phyloP scores from a whole-genome alignment of 2,797 vertebrate species.

The Enteromius argenteus region DNA sequence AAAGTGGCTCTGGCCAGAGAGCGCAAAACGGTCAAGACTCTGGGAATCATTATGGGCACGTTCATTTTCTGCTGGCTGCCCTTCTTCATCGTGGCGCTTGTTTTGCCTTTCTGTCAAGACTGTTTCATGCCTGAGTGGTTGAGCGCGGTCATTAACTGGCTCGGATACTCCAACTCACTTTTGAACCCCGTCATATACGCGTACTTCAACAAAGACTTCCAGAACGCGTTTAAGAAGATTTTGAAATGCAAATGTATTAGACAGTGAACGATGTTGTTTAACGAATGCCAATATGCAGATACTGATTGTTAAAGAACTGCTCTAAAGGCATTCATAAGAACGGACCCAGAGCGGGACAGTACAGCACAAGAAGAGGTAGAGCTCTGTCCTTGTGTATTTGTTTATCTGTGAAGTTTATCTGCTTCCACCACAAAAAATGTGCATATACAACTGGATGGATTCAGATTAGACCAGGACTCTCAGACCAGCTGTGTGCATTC shows the following conservation, averaged over 20 bases:
- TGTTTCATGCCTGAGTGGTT: slow-evolving; percentile 93
- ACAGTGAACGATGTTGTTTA: slow-evolving; percentile 67
- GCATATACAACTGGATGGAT: slow-evolving; percentile 31
- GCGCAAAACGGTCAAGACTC: slow-evolving; percentile 94
- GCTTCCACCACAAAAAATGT: slow-evolving; percentile 31
- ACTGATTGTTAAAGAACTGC: slow-evolving; percentile 33
- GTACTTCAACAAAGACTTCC: slow-evolving; percentile 99
- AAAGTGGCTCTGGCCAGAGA: slow-evolving; percentile 93
- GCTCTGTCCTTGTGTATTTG: slow-evolving; percentile 36
- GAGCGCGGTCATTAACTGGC: slow-evolving; percentile 94
- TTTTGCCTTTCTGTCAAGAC: slow-evolving; percentile 91
- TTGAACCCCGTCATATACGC: slow-evolving; percentile 98
- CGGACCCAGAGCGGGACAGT: slow-evolving; percentile 20
- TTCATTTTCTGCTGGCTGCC: slow-evolving; percentile 99
- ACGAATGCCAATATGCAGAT: slow-evolving; percentile 41
- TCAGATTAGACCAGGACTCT: slow-evolving; percentile 31
- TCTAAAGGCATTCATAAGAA: slow-evolving; percentile 10
- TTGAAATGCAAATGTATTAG: slow-evolving; percentile 93
- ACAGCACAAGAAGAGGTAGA: slow-evolving; percentile 42
- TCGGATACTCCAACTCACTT: slow-evolving; percentile 97
- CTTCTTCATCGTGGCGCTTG: slow-evolving; percentile 96
- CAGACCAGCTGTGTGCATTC: slow-evolving; percentile 35
- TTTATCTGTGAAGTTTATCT: slow-evolving; percentile 40
- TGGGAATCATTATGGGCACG: slow-evolving; percentile 98
- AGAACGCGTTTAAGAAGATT: slow-evolving; percentile 98